Evolutionary conservation across 2,797 vertebrate species (phyloP).

Genomic region (Propithecus perrieri): DNA sequence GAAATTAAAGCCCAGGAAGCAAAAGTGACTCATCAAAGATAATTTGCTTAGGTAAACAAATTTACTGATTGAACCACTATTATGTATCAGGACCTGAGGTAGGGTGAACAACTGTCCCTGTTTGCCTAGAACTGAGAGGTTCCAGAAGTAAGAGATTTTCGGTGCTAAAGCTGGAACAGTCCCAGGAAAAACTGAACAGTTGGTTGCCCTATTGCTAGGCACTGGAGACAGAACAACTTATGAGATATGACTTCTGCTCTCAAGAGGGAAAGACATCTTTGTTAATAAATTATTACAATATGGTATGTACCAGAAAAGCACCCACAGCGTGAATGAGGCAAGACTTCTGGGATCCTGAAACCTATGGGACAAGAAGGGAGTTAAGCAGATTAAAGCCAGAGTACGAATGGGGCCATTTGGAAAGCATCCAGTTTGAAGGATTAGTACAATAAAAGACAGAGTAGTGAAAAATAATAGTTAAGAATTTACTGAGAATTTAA

Average conservation of each 20-base stretch:
- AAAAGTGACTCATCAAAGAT: not conserved
- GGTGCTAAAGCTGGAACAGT: not conserved
- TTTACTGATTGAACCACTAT: not conserved
- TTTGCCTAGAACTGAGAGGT: not conserved
- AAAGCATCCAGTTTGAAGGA: constrained; percentile 12
- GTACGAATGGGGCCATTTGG: not conserved
- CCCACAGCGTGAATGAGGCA: not conserved
- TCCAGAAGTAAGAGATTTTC: not conserved
- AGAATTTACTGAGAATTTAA: constrained; percentile 2
- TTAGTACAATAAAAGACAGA: not conserved
- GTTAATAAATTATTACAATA: not conserved
- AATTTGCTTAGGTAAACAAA: not conserved
- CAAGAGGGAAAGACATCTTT: not conserved
- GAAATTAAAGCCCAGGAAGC: not conserved
- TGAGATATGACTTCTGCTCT: not conserved
- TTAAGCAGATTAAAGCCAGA: not conserved
- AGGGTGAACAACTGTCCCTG: not conserved
- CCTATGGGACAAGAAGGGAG: not conserved
- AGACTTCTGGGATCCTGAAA: constrained; percentile 3
- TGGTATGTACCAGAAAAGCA: not conserved
- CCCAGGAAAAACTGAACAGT: not conserved
- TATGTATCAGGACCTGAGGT: not conserved
- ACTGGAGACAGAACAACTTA: not conserved
- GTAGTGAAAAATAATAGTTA: constrained; percentile 18
- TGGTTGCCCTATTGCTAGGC: not conserved